Conservation (phyloP, 2,797 vertebrate species). For the Tapera naevia region DNA sequence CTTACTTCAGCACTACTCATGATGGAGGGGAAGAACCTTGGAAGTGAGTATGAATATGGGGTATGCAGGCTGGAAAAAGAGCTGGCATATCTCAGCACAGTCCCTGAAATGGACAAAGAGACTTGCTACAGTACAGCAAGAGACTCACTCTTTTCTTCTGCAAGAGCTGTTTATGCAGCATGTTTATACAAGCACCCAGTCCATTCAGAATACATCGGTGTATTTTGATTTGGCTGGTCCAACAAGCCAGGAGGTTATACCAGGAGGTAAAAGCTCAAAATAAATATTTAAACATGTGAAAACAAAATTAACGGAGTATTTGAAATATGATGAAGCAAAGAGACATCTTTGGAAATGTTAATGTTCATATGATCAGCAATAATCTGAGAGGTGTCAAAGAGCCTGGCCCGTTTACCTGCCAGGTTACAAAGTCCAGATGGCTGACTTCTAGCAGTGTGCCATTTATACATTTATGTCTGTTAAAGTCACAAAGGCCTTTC, state of each 20-base stretch:
- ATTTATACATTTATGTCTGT: background rate
- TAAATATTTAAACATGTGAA: constrained; percentile 42
- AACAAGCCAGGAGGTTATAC: constrained; percentile 8
- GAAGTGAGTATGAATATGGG: background rate
- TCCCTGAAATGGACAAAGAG: background rate
- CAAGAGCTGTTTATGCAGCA: background rate
- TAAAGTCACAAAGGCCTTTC: background rate
- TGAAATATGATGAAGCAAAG: constrained; percentile 47
- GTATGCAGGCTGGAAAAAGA: background rate
- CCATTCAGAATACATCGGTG: background rate
- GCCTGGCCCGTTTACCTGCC: constrained; percentile 43
- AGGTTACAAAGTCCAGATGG: constrained; percentile 56
- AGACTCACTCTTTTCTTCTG: background rate
- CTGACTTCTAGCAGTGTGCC: background rate
- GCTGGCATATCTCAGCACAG: background rate
- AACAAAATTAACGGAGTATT: constrained; percentile 49
- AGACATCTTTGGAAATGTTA: constrained; percentile 51
- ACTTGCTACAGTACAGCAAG: background rate
- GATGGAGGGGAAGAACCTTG: background rate
- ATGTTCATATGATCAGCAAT: constrained; percentile 19
- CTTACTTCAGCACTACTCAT: background rate
- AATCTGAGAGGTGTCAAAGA: constrained; percentile 41
- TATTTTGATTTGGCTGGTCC: background rate
- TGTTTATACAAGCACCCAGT: constrained; percentile 34
- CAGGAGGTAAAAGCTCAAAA: constrained; percentile 50